Conservation (phyloP, 2,888 invertebrate genomes). For the Drosophila anomalata region DNA sequence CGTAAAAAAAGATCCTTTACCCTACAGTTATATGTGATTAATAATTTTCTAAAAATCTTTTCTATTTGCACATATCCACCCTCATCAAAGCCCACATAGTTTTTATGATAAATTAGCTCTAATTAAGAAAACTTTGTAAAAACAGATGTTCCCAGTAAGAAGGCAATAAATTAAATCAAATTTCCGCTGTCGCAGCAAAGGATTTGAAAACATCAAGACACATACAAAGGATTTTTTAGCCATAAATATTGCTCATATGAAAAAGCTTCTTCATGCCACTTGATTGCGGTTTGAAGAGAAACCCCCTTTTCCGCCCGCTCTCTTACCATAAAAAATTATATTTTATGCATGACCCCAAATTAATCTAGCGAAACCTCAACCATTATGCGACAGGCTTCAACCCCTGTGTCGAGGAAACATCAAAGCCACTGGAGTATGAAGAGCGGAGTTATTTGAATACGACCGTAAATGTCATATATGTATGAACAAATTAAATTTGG, state of each 20-base stretch:
- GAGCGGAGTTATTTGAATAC: constrained; percentile 78
- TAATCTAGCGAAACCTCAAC: constrained; percentile 81
- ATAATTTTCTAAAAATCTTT: not conserved
- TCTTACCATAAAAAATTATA: constrained; percentile 69
- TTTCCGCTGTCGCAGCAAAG: constrained; percentile 44
- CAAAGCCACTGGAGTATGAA: constrained; percentile 77
- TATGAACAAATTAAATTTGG: constrained; percentile 76
- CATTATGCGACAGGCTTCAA: constrained; percentile 34
- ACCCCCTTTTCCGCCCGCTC: constrained; percentile 13
- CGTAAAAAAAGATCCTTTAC: not conserved
- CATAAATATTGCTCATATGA: constrained; percentile 67
- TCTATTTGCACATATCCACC: constrained; percentile 8
- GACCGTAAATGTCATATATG: constrained; percentile 71
- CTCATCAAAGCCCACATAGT: constrained; percentile 18
- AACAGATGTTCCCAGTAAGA: constrained; percentile 59
- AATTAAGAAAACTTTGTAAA: constrained; percentile 55
- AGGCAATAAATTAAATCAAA: constrained; percentile 65
- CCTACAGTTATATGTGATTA: constrained; percentile 6
- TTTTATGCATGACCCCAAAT: constrained; percentile 82
- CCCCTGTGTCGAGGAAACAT: constrained; percentile 50
- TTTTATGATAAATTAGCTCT: constrained; percentile 46
- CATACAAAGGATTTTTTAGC: constrained; percentile 40
- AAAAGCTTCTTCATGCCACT: constrained; percentile 56
- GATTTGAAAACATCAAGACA: constrained; percentile 49
- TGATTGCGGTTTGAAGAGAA: constrained; percentile 62